A percentile compares a stretch with the other conserved stretches of the same genome.
Conservation (phyloP, 2,888 invertebrate species). For the Molanna angustata region DNA sequence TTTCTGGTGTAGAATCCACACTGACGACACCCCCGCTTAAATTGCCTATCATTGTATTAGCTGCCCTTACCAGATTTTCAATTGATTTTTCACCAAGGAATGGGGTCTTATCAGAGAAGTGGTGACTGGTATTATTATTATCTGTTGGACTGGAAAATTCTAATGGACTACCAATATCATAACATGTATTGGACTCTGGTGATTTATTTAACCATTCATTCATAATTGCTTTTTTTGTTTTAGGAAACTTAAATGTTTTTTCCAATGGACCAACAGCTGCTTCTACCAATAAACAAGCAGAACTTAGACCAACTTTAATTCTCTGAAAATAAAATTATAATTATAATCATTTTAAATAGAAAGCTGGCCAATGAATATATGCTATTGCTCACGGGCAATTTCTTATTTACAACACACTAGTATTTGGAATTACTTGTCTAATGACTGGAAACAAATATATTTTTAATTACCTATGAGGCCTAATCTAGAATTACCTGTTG, state of each 20-base stretch:
- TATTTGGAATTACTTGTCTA: too few species aligned
- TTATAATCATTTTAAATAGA: too few species aligned
- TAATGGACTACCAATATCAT: conserved; percentile 37
- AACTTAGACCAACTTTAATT: conserved; percentile 57
- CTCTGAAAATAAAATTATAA: conserved; percentile 19
- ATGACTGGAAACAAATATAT: too few species aligned
- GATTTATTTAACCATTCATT: conserved; percentile 87
- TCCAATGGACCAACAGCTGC: conserved; percentile 82
- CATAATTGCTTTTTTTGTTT: conserved; percentile 89
- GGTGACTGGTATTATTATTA: conserved; percentile 32
- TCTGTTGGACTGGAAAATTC: conserved; percentile 14
- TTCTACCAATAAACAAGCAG: conserved; percentile 78
- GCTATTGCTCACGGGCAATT: not conserved
- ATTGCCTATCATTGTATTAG: conserved; percentile 52
- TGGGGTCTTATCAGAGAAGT: conserved; percentile 46
- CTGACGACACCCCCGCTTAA: conserved; percentile 37
- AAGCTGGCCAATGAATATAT: too few species aligned
- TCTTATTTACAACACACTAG: too few species aligned
- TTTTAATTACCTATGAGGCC: too few species aligned
- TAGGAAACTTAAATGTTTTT: conserved; percentile 84
- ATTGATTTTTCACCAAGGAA: conserved; percentile 50
- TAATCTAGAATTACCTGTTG: too few species aligned
- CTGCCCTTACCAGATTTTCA: conserved; percentile 63
- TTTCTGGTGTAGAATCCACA: conserved; percentile 29
- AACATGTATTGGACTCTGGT: conserved; percentile 54